phyloP scores from a whole-genome alignment of 2,797 vertebrate genomes.

The Oceanodroma leucorhoa region DNA sequence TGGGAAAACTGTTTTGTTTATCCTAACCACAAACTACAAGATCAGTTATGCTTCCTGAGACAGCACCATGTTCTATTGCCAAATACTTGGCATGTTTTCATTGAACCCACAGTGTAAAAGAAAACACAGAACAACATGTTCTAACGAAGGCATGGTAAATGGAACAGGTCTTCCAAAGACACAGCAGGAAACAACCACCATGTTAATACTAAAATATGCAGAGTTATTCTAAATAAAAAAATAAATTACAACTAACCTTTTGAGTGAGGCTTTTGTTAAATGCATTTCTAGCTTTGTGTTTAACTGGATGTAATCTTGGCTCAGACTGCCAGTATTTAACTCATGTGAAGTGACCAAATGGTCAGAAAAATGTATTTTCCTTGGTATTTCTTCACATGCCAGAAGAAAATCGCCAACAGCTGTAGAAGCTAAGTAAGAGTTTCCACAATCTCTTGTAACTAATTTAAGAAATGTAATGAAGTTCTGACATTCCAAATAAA shows the following conservation, averaged over 20 bases:
- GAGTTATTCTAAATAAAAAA: background rate
- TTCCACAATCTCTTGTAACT: background rate
- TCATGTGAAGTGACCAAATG: fast-evolving
- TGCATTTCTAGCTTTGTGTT: background rate
- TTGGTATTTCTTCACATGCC: background rate
- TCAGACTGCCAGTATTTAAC: background rate
- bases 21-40: background rate
- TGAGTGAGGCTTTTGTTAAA: background rate
- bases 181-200: background rate
- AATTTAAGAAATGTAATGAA: background rate
- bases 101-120: background rate
- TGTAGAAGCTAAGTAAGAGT: background rate
- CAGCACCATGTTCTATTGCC: background rate
- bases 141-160: background rate
- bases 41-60: background rate
- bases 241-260: background rate
- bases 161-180: background rate
- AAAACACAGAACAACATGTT: background rate
- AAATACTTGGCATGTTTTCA: background rate
- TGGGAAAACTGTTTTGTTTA: background rate
- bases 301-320: background rate
- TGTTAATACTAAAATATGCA: background rate
- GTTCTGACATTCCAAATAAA: background rate
- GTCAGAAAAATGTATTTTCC: background rate
- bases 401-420: background rate